A percentile compares a stretch with the other conserved stretches of the same genome.
These are phyloP conservation scores for Herpailurus yagouaroundi DNA, from an alignment of 2,113 vertebrate species.

Conservation along the genomic window DNA sequence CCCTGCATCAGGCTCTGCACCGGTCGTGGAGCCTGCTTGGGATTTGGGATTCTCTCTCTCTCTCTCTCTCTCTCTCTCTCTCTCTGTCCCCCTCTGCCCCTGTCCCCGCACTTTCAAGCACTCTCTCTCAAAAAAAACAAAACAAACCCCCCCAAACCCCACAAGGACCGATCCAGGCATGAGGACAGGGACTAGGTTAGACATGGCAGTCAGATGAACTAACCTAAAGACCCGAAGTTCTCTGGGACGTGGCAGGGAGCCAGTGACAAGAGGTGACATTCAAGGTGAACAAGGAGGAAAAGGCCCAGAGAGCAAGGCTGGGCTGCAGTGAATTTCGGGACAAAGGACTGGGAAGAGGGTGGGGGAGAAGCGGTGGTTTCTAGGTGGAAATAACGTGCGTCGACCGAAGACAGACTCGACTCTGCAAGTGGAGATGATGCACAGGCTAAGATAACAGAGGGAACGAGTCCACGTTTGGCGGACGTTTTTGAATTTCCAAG, in stretches of 20 bases:
- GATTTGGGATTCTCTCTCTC: too few relatives aligned
- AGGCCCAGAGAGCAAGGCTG: rapidly evolving
- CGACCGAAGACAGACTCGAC: rapidly evolving
- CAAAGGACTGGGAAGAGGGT: rapidly evolving
- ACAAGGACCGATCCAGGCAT: rapidly evolving
- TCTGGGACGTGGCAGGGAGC: background rate
- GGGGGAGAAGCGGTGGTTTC: too few relatives aligned
- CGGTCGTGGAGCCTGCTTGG: too few relatives aligned
- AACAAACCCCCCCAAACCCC: too few relatives aligned
- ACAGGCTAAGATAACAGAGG: rapidly evolving
- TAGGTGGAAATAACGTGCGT: rapidly evolving
- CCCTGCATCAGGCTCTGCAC: too few relatives aligned
- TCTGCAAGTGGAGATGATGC: too few relatives aligned
- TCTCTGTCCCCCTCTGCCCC: too few relatives aligned
- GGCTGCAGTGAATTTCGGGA: background rate
- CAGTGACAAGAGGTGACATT: rapidly evolving
- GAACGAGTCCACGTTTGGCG: rapidly evolving
- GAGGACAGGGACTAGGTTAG: rapidly evolving
- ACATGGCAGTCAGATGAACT: background rate
- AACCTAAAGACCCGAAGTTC: background rate
- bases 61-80: too few relatives aligned
- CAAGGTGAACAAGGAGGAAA: background rate
- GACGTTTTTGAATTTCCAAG: background rate
- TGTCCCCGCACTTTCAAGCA: too few relatives aligned
- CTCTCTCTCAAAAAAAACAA: too few relatives aligned